Base-by-base conservation (phyloP, 2,113 vertebrate species). In the Dicentrarchus labrax region DNA sequence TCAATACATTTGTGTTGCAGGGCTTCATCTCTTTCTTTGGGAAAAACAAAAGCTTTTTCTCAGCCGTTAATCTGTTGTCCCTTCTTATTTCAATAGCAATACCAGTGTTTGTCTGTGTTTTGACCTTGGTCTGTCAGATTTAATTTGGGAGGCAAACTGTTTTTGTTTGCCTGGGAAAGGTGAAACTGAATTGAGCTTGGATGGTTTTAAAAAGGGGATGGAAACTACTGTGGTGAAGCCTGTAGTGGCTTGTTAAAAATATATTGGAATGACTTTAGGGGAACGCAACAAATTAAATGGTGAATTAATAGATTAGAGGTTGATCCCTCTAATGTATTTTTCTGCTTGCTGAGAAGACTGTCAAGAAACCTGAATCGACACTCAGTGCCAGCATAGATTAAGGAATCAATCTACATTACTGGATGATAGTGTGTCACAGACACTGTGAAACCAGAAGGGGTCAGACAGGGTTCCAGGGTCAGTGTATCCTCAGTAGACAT, bases 81-180 rank as follows among this genome's bases (percentile, higher is more conserved):
- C 24, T 21, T 2, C 22, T 69, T 51, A 54, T 80, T 80, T 67
- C 50, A 73, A 56, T 17, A 62, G 45, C 47, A 66, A 16, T 22
- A 48, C 13, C 17, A 16, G 7, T 1, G 61, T 72, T 76, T 68
- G 61, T 60, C 59, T 84, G 22, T 73, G 51, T 21, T 71, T 68
- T 71, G 71, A 88, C 81, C 77, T 80, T 77, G 64, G 50, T 48
- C 57, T 59, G 80, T 74, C 68, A 41, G 54, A 48, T 78, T 78
- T 16, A 54, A n/a, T 80, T 8, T 86, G 45, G 48, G 50, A 50
- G 62, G 45, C 19, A 50, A 38, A 47, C 62, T 78, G 0, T 22
- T 69, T 70, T 68, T 19, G 62, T 79, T 78, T 43, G 41, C 11
- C 24, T 45, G 8, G 7, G 30, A 61, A 70, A 61, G n/a, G 39